Conservation (phyloP, 2,888 invertebrate genomes). For the Hirtodrosophila histrioides region DNA sequence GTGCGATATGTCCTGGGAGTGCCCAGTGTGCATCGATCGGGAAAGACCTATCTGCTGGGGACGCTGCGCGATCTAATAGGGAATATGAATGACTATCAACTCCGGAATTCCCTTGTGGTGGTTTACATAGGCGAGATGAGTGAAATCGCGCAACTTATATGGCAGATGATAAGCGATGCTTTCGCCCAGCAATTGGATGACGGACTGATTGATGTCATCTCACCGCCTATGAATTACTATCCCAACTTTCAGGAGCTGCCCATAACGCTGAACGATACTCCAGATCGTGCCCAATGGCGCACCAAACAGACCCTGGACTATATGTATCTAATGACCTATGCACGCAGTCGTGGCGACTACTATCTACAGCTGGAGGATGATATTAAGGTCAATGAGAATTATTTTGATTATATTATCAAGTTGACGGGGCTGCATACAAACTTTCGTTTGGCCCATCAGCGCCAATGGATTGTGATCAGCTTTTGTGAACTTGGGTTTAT, state of each 20-base stretch:
- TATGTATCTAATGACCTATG: constrained; percentile 58
- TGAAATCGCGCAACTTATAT: constrained; percentile 13
- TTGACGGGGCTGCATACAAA: constrained; percentile 25
- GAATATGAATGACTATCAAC: constrained; percentile 21
- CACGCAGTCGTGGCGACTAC: constrained; percentile 37
- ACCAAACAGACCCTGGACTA: constrained; percentile 64
- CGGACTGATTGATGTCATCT: constrained; percentile 58
- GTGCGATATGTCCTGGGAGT: constrained; percentile 57
- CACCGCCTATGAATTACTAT: constrained; percentile 53
- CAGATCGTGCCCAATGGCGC: constrained; percentile 34
- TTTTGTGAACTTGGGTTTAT: constrained; percentile 52
- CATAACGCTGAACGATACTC: constrained; percentile 29
- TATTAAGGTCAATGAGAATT: constrained; percentile 18
- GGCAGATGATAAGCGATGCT: not conserved
- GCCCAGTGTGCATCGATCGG: constrained; percentile 40
- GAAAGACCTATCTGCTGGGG: constrained; percentile 17
- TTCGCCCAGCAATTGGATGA: constrained; percentile 25
- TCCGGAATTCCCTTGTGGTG: constrained; percentile 34
- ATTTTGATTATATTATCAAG: constrained; percentile 41
- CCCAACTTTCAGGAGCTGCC: constrained; percentile 36
- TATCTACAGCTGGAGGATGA: constrained; percentile 64
- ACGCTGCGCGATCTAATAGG: constrained; percentile 33
- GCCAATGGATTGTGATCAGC: constrained; percentile 49
- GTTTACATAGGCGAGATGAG: constrained; percentile 52
- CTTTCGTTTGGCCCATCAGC: constrained; percentile 35